Base-by-base conservation (phyloP, 2,113 vertebrate genomes). In the Cathartes aura region DNA sequence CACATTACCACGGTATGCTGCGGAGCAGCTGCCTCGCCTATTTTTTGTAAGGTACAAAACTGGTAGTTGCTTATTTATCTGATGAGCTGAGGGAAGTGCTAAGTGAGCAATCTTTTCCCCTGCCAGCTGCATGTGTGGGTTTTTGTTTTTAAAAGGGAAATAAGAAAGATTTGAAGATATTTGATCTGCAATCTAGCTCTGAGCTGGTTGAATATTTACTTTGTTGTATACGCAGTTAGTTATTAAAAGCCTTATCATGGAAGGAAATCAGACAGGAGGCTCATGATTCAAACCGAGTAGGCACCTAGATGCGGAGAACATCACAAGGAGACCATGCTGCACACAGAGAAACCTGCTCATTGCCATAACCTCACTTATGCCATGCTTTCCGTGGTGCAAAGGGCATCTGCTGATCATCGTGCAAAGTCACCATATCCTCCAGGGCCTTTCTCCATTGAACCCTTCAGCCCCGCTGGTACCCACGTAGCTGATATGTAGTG, bases 191-290 rank as follows among this genome's bases (percentile, higher is more conserved):
- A 5, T 53, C 87, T 89, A 42, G n/a, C 70, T 87, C 58, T 76
- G 66, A 94, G 78, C 55, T 94, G 55, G 82, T 82, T 91, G 91
- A 96, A 80, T 89, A 82, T 94, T 96, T 90, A 91, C 90, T 87
- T 76, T 67, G 74, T 73, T 71, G 78, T 71, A 68, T 36, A 14
- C 0, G 9, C n/a, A 34, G 87, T 78, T 88, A 53, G 71, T 90
- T 95, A 93, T 88, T 89, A 88, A 66, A 89, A 94, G 70, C 42
- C 59, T 91, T 94, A 83, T 91, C 32, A 0, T 26, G 63, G 38
- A 85, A 93, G 67, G 50, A 70, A 67, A 95, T 95, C 91, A 50
- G 81, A 24, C 7, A 53, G 52, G 20, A 94, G 62, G 62, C 42
- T 93, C 45, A 22, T 50, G 63, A 63, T 76, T 82, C 53, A 80